phyloP scores from a whole-genome alignment of 2,113 vertebrate genomes.

The Sakesphorus luctuosus region DNA sequence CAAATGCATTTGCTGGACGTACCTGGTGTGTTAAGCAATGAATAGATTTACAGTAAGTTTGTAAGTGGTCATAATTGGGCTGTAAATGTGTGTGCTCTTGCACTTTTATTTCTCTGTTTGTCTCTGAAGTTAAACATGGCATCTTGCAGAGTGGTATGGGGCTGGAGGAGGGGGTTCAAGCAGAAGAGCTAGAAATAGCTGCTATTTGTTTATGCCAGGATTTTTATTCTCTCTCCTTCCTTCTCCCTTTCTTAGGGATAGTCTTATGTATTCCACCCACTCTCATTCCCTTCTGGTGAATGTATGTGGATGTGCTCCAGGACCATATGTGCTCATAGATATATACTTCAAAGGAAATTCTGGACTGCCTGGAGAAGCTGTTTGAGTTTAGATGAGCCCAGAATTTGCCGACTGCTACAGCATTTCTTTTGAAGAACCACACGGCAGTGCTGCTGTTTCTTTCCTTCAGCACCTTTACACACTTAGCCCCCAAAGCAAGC shows the following conservation, averaged over 20 bases:
- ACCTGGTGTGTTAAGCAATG: background rate
- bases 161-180: background rate
- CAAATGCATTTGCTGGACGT: slow-evolving; percentile 6
- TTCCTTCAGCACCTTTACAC: slow-evolving; percentile 4
- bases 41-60: slow-evolving; percentile 29
- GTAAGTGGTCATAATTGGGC: slow-evolving; percentile 4
- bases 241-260: slow-evolving; percentile 44
- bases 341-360: slow-evolving; percentile 61
- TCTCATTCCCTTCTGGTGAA: slow-evolving; percentile 51
- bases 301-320: slow-evolving; percentile 54
- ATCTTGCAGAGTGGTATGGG: background rate
- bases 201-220: slow-evolving; percentile 51
- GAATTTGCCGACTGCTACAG: slow-evolving; percentile 21
- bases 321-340: slow-evolving; percentile 41
- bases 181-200: slow-evolving; percentile 47
- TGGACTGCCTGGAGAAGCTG: slow-evolving; percentile 27
- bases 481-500: background rate
- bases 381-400: slow-evolving; percentile 29
- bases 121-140: background rate
- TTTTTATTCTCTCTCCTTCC: slow-evolving; percentile 53
- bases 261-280: slow-evolving; percentile 57
- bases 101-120: background rate
- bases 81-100: background rate
- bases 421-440: slow-evolving; percentile 47
- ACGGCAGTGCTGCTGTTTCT: slow-evolving; percentile 6